Evolutionary conservation across 2,113 vertebrate species (phyloP), one percentile per base, ranked within the genome.

Genomic region (Salminus brasiliensis): DNA sequence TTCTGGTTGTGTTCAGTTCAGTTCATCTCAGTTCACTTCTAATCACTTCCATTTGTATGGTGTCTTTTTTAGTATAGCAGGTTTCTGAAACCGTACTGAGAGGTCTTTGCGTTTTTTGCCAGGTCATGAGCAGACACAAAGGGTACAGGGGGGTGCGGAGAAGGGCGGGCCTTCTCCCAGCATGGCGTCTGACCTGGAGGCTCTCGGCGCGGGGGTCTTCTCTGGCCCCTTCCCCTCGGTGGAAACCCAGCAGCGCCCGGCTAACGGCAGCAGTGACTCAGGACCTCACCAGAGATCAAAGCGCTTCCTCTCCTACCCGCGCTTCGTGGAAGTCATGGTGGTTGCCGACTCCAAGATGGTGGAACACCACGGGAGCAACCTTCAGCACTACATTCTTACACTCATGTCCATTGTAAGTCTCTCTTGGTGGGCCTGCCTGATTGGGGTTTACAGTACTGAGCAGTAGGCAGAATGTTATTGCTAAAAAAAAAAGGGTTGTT

Each of bases 391-490:
- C 86, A 93, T 99, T 82, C 91, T 99, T 85, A 99, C 97, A 0
- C 87, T 99, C 43, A 99, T 99, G 98, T 97, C 98, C 78, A 98
- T 99, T 89, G 98, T 99, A 95, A 98, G 98, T 98, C 88, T 13
- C 52, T 55, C 66, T 60, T 23, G 4, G 30, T 15, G 25, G 4
- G 27, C 25, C 71, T 49, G 32, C 21, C 73, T 70, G 15, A 18
- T 15, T 9, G 4, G 4, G 34, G 3, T 36, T 36, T 7, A 36
- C 41, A 43, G 41, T 43, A 21, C 47, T 49, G 47, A 4, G 47
- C 47, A 18, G 5, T 3, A 6, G 47, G 47, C 47, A 18, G 47
- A 49, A 18, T 7, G 15, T 2, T 21, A 49, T 3, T 49, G 47
- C 3, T 15, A 6, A 16, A 16, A 49, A 49, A 49, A 3, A 3